A percentile compares a stretch with the other conserved stretches of the same genome.
These are phyloP conservation scores for Tupiocoris notatus DNA, from an alignment of 2,888 invertebrate genomes.

Conservation along the genomic window DNA sequence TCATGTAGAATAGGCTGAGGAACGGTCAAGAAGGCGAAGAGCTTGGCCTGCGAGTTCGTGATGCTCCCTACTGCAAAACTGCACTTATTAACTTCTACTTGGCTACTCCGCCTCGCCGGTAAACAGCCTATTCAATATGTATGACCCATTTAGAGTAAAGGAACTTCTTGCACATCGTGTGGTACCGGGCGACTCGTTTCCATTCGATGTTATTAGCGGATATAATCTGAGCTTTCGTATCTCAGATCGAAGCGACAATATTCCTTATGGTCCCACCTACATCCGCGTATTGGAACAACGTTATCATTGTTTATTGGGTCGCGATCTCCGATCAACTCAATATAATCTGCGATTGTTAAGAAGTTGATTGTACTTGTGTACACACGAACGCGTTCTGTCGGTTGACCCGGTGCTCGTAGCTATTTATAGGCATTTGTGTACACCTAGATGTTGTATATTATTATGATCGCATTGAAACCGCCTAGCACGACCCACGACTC, in stretches of 20 bases:
- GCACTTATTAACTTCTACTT: constrained; percentile 36
- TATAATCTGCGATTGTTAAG: constrained; percentile 15
- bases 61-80: constrained; percentile 38
- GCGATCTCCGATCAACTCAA: constrained; percentile 33
- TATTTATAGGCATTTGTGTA: not conserved
- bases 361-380: not conserved
- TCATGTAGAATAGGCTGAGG: too few relatives aligned
- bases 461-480: not conserved
- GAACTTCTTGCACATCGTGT: constrained; percentile 13
- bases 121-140: constrained; percentile 43
- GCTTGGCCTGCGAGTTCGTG: constrained; percentile 26
- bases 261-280: not conserved
- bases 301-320: constrained; percentile 35
- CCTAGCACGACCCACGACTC: not conserved
- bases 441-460: not conserved
- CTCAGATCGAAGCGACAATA: constrained; percentile 1
- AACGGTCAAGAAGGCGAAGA: too few relatives aligned
- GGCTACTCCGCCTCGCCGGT: not conserved
- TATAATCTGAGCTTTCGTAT: constrained; percentile 21
- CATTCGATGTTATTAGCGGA: constrained; percentile 35
- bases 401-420: not conserved
- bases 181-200: too few relatives aligned
- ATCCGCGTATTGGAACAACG: constrained; percentile 21
- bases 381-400: not conserved
- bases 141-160: constrained; percentile 36